These are phyloP conservation scores for Hypomesus transpacificus DNA, from an alignment of 2,113 vertebrate genomes.

Conservation along the genomic window DNA sequence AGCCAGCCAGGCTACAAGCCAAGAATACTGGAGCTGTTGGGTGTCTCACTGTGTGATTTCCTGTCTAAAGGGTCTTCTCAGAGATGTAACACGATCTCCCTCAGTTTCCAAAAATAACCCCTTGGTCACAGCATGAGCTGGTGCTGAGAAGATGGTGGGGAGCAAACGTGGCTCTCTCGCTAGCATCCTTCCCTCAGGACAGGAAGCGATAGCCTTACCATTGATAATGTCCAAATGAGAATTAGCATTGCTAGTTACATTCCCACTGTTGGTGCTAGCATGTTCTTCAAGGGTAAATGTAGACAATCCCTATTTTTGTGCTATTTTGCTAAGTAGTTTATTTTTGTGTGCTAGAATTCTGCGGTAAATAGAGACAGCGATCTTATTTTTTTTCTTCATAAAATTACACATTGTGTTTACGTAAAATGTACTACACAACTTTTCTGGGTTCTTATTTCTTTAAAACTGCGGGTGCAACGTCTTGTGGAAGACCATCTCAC, in stretches of 20 bases:
- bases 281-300: constrained; percentile 29
- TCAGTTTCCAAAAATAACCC: constrained; percentile 68
- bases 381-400: too few species aligned
- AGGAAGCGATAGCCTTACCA: constrained; percentile 45
- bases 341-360: too few species aligned
- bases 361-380: too few species aligned
- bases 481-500: too few species aligned
- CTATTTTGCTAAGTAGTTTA: too few species aligned
- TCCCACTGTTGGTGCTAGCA: neutral
- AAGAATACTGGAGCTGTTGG: constrained; percentile 55
- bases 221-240: constrained; percentile 26
- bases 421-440: too few species aligned
- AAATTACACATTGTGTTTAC: too few species aligned
- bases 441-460: too few species aligned
- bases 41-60: constrained; percentile 63
- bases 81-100: constrained; percentile 57
- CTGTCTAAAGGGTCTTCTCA: constrained; percentile 67
- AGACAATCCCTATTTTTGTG: too few species aligned
- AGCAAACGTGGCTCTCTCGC: constrained; percentile 34
- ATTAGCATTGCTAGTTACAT: neutral
- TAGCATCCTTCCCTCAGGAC: constrained; percentile 59
- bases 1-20: constrained; percentile 32
- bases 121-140: constrained; percentile 54
- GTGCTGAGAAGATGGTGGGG: constrained; percentile 42
- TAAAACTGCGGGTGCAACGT: too few species aligned